Percentiles rank a stretch among this genome's conserved stretches.
These are phyloP conservation scores for Tenebrosternarchus preto DNA, from an alignment of 2,113 vertebrate genomes.

Conservation along the genomic window DNA sequence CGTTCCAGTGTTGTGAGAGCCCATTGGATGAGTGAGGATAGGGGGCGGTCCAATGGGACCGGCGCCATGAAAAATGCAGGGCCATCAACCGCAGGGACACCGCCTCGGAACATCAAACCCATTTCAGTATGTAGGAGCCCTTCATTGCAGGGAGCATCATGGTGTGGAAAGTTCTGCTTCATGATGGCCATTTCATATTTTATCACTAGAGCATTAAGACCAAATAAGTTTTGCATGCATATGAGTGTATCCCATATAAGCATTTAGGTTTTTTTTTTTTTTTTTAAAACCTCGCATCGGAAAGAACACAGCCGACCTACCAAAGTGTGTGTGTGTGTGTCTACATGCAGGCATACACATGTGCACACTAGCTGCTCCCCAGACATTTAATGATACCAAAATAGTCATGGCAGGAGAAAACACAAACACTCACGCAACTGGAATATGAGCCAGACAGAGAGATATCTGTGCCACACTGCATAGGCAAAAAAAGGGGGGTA, in stretches of 20 bases:
- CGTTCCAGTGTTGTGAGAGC: no score
- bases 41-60: no score
- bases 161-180: neutral
- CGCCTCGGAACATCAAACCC: neutral
- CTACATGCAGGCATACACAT: constrained; percentile 21
- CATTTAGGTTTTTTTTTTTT: neutral
- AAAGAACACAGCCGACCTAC: neutral
- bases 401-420: constrained; percentile 50
- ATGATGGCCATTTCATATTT: neutral
- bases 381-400: constrained; percentile 53
- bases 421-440: constrained; percentile 41
- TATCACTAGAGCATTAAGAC: constrained; percentile 8
- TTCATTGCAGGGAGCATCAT: neutral
- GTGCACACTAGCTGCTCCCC: constrained; percentile 4
- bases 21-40: no score
- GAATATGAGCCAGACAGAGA: constrained; percentile 55
- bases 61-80: no score
- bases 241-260: neutral
- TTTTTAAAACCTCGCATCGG: neutral
- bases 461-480: constrained; percentile 57
- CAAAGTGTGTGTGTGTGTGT: neutral
- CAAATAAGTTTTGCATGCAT: constrained; percentile 26
- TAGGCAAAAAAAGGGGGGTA: constrained; percentile 45
- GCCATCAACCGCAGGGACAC: no score
- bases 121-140: neutral